Evolutionary conservation across 2,888 invertebrate genomes (phyloP).

Genomic region (Drosophila austrosaltans): DNA sequence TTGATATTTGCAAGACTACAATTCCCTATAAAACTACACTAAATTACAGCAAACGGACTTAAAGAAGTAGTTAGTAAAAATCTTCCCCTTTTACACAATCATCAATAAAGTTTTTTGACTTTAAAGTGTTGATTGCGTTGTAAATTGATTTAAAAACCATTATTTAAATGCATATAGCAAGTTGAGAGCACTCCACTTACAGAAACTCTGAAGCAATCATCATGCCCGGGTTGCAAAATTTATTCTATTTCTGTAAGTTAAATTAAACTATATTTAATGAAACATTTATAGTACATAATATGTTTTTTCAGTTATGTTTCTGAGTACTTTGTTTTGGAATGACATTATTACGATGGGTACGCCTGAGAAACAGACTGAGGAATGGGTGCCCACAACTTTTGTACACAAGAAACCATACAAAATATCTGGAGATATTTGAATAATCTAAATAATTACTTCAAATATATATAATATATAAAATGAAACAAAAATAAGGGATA

Average conservation of each 20-base stretch:
- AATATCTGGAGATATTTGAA: constrained; percentile 40
- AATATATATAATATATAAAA: background rate
- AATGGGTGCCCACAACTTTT: background rate
- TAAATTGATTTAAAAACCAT: constrained; percentile 38
- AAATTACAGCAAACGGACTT: background rate
- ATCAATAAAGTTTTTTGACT: constrained; percentile 29
- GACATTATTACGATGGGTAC: background rate
- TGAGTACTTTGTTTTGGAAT: background rate
- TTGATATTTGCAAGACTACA: too few species aligned
- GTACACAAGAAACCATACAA: constrained; percentile 30
- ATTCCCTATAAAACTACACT: too few species aligned
- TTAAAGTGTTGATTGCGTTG: constrained; percentile 25
- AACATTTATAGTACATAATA: background rate
- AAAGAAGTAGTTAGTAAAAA: background rate
- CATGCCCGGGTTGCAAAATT: constrained; percentile 13
- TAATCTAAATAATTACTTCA: too few species aligned
- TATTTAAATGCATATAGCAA: constrained; percentile 17
- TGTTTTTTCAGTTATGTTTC: constrained; percentile 12
- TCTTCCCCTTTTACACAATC: background rate
- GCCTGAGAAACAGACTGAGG: background rate
- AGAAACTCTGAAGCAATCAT: background rate
- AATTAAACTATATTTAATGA: background rate
- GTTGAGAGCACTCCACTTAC: background rate
- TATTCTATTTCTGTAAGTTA: constrained; percentile 25
- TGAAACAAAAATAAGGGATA: background rate